These are phyloP conservation scores for Microtus montanus DNA, from an alignment of 2,113 vertebrate species.

Conservation along the genomic window DNA sequence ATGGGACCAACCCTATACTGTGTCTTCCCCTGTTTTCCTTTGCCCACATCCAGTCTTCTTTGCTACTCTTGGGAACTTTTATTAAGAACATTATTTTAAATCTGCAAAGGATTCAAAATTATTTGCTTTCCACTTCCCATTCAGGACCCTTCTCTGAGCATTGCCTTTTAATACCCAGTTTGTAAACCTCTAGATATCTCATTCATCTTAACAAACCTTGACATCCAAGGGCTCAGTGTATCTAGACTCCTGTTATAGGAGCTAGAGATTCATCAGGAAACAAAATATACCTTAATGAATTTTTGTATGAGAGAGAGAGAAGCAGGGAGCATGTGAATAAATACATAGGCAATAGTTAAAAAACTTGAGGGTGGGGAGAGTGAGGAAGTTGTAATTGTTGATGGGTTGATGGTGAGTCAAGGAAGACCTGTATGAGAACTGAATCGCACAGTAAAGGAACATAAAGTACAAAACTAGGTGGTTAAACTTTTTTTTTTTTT, in stretches of 20 bases:
- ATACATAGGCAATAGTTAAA: not conserved
- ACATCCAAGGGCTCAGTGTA: not conserved
- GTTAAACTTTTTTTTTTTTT: not conserved
- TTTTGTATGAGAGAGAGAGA: not conserved
- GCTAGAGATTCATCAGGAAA: not conserved
- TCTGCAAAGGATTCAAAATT: not conserved
- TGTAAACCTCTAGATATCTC: conserved; percentile 2
- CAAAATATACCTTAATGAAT: not conserved
- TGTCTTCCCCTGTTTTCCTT: not conserved
- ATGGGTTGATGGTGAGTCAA: not conserved
- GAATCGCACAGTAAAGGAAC: not conserved
- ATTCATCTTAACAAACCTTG: not conserved
- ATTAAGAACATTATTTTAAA: not conserved
- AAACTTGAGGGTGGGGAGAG: not conserved
- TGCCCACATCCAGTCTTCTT: not conserved
- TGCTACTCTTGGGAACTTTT: not conserved
- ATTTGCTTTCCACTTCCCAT: not conserved
- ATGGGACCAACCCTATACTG: not conserved
- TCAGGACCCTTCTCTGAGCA: not conserved
- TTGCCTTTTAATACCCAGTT: not conserved
- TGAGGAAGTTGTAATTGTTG: not conserved
- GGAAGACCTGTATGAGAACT: not conserved
- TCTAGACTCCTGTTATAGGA: not conserved
- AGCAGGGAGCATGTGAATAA: not conserved
- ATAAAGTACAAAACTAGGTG: not conserved